Evolutionary conservation across 1,140 invertebrate genomes (phyloP), one percentile per base, ranked within the genome.

Genomic region (Drosophila jambulina): DNA sequence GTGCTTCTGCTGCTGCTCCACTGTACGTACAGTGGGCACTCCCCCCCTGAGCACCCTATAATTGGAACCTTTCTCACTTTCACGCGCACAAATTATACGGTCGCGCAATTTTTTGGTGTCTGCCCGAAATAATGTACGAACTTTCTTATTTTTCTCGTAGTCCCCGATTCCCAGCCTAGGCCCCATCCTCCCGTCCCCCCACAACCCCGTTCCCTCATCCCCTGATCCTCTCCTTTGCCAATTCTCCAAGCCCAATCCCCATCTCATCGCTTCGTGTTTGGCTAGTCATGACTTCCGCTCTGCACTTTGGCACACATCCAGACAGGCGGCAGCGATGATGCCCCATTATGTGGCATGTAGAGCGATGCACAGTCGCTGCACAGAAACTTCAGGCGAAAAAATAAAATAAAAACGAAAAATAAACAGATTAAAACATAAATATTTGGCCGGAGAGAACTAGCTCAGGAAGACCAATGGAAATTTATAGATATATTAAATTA

Each of bases 11-110:
- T 71, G 54, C 45, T 68, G 72, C 56, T 59, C 38, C 38, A 74
- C 56, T 74, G 45, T 49, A 49, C 51, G 19, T 21, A 40, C 62
- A 17, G 60, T 43, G 17, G 19, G 29, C 42, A 56, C 19, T 29
- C 1, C 8, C 25, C 23, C 59, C 23, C 42, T 46, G 40, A 70
- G 72, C 81, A 38, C 56, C 78, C 75, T 81, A 81, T 88, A 88
- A 90, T 88, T 88, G 85, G 85, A 80, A 85, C 85, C 87, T 90
- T 88, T 88, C 85, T 90, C 85, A 88, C 85, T 88, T 88, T 88
- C 85, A 88, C 85, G 85, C 84, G 84, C 84, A 90, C 85, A 90
- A 85, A 88, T 88, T 87, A 87, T 87, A 88, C 84, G 83, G 67
- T 67, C 74, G 67, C 75, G 76, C 64, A 72, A 82, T 71, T 85